phyloP scores from a whole-genome alignment of 2,113 vertebrate genomes.

The Sciurus niger region DNA sequence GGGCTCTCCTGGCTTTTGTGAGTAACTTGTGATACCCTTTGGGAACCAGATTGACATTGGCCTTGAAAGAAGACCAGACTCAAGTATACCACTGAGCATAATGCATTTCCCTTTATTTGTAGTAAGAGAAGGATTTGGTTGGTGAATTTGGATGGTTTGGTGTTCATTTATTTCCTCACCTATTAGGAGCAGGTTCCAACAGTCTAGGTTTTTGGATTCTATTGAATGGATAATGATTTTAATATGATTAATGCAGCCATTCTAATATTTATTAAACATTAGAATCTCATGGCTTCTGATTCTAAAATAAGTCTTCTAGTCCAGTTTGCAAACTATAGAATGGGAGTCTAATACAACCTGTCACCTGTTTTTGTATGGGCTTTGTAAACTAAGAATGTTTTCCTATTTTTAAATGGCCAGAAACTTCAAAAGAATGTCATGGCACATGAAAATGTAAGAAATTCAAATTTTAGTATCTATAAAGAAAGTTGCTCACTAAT shows the following conservation, averaged over 20 bases:
- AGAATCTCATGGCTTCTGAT: background rate
- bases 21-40: background rate
- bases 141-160: background rate
- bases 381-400: background rate
- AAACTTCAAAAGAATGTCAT: background rate
- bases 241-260: background rate
- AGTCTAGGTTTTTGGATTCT: slow-evolving; percentile 4
- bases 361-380: background rate
- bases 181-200: background rate
- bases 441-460: background rate
- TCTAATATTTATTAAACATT: background rate
- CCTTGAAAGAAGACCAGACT: background rate
- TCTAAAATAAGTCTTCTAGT: background rate
- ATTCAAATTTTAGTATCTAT: background rate
- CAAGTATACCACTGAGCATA: background rate
- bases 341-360: background rate
- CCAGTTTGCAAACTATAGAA: background rate
- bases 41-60: background rate
- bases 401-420: slow-evolving; percentile 45
- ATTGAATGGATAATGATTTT: background rate
- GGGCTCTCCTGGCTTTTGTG: background rate
- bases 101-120: background rate
- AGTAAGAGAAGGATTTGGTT: background rate
- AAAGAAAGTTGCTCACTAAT: background rate
- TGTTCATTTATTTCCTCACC: background rate